Base-by-base conservation (phyloP, 1,140 invertebrate genomes). In the Orchesella cincta region DNA sequence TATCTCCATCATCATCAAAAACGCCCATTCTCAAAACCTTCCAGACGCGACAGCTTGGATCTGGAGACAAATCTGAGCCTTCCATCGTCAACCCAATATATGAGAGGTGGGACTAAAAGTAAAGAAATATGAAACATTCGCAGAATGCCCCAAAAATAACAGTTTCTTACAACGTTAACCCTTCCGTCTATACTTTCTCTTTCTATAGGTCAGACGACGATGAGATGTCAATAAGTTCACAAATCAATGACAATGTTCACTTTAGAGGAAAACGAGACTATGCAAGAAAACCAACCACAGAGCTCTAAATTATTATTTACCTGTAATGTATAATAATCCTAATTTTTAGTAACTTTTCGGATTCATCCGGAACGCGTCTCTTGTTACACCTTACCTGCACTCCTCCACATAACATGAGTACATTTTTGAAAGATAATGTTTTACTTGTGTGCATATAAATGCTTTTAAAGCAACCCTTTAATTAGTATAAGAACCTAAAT, bases 221-320 rank as follows among this genome's bases (percentile, higher is more conserved):
- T 31, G 90, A 91, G 74, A 79, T 39, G 75, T 90, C 71, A 82
- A 83, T 90, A 52, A 92, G 91, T 85, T 88, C 89, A 39, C 75
- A 79, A 12, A 91, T 91, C 51, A 94, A 94, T 83, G 93, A 94
- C 75, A 94, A 95, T 83, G 93, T 94, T 2, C 92, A 91, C 36
- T 95, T 95, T 85, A 89, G 91, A 78, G 90, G 90, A 83, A 93
- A 93, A 83, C 91, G 92, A 84, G 92, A 94, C 84, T 94, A 92
- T 81, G 89, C 89, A 8, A 90, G 91, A 16, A 93, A 94, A 85
- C 94, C 92, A 12, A 94, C 93, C 67, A 94, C 93, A n/a, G 93
- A 94, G 86, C 88, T 94, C 83, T 94, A 78, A 79, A 62, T 74
- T 31, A 77, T 75, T 74, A 2, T 54, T 12, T 54, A n/a, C n/a